These are phyloP conservation scores for Pterobdella sp. DNA, from an alignment of 2,888 invertebrate genomes.

Conservation along the genomic window DNA sequence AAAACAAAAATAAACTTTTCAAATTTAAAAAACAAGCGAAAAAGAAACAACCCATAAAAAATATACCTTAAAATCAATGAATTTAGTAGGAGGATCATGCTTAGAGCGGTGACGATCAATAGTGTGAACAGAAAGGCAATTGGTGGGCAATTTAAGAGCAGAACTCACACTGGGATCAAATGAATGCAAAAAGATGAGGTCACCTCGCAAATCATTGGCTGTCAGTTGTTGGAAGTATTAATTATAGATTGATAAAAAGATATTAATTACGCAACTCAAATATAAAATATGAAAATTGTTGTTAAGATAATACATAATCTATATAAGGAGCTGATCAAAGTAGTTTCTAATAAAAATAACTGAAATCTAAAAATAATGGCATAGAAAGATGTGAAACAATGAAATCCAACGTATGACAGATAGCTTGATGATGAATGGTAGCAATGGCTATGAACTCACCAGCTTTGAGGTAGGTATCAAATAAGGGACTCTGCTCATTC, in stretches of 20 bases:
- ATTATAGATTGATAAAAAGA: background rate
- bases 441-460: conserved; percentile 20
- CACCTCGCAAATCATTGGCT: conserved; percentile 53
- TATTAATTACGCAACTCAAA: no score
- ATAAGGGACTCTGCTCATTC: conserved; percentile 48
- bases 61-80: conserved; percentile 28
- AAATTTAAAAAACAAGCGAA: no score
- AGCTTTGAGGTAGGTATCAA: conserved; percentile 39
- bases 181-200: conserved; percentile 53
- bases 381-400: no score
- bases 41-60: background rate
- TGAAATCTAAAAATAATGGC: no score
- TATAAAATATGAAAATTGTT: no score
- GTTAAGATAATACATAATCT: no score
- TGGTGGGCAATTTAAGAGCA: conserved; percentile 42
- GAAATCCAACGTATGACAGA: no score
- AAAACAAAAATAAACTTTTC: no score
- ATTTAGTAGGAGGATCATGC: conserved; percentile 53
- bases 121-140: conserved; percentile 53
- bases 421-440: no score
- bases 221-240: conserved; percentile 8
- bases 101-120: conserved; percentile 55
- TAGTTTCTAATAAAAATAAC: no score
- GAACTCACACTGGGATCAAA: conserved; percentile 49
- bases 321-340: no score